These are phyloP conservation scores for Pampusana beccarii DNA, from an alignment of 2,113 vertebrate species.

Conservation along the genomic window DNA sequence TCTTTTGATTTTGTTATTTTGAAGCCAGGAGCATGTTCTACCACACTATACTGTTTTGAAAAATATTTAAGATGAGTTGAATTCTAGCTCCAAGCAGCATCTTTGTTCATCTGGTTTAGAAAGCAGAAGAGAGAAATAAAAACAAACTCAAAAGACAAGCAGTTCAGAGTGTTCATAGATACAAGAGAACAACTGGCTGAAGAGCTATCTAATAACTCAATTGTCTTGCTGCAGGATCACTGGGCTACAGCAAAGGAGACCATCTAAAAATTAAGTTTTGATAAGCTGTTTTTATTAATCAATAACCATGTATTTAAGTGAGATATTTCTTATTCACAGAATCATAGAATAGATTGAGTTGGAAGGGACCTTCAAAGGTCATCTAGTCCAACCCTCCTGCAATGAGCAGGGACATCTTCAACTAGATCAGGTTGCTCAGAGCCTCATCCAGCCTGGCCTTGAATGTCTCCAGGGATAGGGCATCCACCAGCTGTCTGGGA, in stretches of 20 bases:
- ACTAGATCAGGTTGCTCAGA: too few relatives aligned
- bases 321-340: background rate
- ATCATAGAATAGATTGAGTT: too few relatives aligned
- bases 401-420: too few relatives aligned
- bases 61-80: background rate
- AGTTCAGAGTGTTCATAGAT: background rate
- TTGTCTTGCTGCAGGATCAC: background rate
- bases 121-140: background rate
- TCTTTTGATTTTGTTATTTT: background rate
- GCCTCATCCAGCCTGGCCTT: too few relatives aligned
- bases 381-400: too few relatives aligned
- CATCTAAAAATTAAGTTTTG: background rate
- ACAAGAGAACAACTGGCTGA: too few relatives aligned
- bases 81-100: background rate
- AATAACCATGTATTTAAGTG: background rate
- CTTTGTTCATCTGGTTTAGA: background rate
- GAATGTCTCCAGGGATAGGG: too few relatives aligned
- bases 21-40: background rate
- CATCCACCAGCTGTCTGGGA: too few relatives aligned
- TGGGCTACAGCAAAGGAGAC: background rate
- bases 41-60: background rate
- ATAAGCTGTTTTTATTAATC: background rate
- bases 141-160: background rate
- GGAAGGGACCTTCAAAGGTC: too few relatives aligned
- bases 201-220: background rate